A percentile compares a stretch with the other conserved stretches of the same genome.
Conservation (phyloP, 2,888 invertebrate species). For the Agrochola litura region DNA sequence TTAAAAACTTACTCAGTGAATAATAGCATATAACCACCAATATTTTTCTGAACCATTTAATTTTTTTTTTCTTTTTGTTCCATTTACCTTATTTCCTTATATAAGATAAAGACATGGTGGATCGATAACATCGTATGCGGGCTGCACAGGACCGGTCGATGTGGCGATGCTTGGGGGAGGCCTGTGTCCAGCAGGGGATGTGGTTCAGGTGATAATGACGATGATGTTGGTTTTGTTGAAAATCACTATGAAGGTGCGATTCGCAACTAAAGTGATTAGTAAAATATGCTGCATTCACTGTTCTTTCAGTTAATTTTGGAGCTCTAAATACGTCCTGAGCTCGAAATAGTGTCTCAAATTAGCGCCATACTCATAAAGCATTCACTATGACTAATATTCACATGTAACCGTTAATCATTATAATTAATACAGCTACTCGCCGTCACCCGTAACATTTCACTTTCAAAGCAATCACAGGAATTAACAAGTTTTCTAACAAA, state of each 20-base stretch:
- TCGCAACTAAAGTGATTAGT: not conserved
- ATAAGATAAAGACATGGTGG: not conserved
- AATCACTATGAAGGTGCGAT: not conserved
- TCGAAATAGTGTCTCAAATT: slow-evolving; percentile 16
- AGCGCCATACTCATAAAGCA: not conserved
- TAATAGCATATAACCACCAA: too few relatives aligned
- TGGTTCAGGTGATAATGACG: not conserved
- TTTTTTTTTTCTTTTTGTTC: not conserved
- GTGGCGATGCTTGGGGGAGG: too few relatives aligned
- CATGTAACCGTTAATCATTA: slow-evolving; percentile 51
- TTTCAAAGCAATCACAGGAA: slow-evolving; percentile 59
- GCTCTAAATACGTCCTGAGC: not conserved
- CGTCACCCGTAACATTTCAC: slow-evolving; percentile 45
- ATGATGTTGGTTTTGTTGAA: not conserved
- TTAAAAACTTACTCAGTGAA: too few relatives aligned
- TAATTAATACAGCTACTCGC: slow-evolving; percentile 42
- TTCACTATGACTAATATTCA: slow-evolving; percentile 21
- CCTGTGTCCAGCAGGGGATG: not conserved
- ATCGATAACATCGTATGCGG: not conserved
- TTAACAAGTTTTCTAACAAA: slow-evolving; percentile 62
- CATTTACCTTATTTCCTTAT: not conserved
- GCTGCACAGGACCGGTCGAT: not conserved
- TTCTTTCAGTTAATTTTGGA: not conserved
- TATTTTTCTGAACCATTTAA: too few relatives aligned
- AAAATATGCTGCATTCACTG: not conserved